Conservation (phyloP, 2,797 vertebrate species). For the Squalus acanthias region DNA sequence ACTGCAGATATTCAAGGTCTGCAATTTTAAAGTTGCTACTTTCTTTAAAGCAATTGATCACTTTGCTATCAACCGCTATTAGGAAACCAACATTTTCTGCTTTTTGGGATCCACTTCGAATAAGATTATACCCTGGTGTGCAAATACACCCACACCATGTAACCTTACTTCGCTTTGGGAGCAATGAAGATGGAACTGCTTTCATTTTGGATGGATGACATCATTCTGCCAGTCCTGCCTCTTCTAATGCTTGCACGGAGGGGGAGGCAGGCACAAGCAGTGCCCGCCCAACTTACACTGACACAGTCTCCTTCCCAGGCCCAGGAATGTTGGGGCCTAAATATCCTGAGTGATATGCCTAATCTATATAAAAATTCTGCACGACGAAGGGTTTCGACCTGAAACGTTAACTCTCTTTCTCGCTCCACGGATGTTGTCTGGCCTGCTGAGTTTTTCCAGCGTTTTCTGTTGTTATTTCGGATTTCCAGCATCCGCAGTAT, state of each 20-base stretch:
- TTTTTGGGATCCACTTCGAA: background rate
- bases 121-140: background rate
- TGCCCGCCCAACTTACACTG: no score
- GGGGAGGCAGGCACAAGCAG: no score
- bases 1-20: background rate
- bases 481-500: no score
- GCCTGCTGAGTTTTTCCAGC: no score
- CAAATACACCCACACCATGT: background rate
- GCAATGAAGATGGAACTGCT: background rate
- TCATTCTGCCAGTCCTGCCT: background rate
- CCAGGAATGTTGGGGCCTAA: background rate
- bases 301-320: background rate
- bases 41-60: background rate
- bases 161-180: background rate
- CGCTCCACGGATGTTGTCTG: no score
- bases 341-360: background rate
- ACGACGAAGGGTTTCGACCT: no score
- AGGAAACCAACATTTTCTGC: background rate
- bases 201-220: background rate
- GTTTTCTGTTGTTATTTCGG: no score
- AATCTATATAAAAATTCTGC: background rate
- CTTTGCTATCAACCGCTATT: background rate
- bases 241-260: background rate
- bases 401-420: no score
- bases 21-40: background rate